These are phyloP conservation scores for Copidosoma aretas DNA, from an alignment of 2,888 invertebrate genomes.

Conservation along the genomic window DNA sequence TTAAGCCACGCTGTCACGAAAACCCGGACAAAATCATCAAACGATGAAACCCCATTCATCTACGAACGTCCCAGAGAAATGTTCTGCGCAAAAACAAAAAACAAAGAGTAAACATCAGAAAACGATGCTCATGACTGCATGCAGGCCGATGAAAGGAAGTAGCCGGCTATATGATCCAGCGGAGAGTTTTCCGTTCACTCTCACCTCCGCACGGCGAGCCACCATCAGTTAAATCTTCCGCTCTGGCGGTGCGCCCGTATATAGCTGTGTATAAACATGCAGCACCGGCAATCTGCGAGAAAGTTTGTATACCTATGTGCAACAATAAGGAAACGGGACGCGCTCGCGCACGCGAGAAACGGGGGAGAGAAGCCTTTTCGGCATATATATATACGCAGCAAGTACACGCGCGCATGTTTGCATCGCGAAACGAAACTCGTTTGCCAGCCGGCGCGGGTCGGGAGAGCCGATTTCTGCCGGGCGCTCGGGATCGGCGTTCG, in stretches of 20 bases:
- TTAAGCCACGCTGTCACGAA: no score
- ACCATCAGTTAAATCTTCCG: constrained; percentile 46
- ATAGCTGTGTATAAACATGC: not conserved
- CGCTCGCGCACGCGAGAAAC: not conserved
- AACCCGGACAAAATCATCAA: no score
- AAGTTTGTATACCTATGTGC: constrained; percentile 45
- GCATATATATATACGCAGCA: no score
- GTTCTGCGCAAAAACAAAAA: not conserved
- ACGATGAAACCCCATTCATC: no score
- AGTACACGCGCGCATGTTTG: not conserved
- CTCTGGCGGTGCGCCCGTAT: not conserved
- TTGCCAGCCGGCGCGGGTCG: not conserved
- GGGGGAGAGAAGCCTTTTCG: no score
- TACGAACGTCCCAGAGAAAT: no score
- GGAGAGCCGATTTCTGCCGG: not conserved
- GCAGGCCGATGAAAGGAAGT: constrained; percentile 16
- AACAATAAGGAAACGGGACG: not conserved
- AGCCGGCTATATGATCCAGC: constrained; percentile 1
- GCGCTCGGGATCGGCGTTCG: no score
- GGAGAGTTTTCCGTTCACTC: constrained; percentile 48
- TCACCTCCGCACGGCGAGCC: constrained; percentile 45
- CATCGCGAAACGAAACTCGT: constrained; percentile 31
- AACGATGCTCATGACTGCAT: not conserved
- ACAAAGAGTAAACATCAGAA: not conserved
- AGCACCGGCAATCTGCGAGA: constrained; percentile 51